Evolutionary conservation across 2,113 vertebrate species (phyloP), one percentile per base, ranked within the genome.

Genomic region (Microtus montanus): DNA sequence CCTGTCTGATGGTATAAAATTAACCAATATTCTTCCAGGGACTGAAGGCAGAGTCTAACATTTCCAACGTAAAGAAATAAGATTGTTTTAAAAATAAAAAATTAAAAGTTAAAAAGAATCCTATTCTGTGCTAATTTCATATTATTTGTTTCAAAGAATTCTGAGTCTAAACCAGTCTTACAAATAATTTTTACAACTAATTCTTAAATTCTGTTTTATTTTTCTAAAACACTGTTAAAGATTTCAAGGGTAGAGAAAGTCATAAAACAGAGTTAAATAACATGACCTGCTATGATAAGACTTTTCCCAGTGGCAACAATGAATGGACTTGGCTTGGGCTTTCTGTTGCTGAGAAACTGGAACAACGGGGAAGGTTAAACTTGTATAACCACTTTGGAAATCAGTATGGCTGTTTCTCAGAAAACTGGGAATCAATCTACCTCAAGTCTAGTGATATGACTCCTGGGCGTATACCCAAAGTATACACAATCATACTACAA

Each of bases 101-200:
- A 58, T 20, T 58, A 58, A 58, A 20, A 58, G 58, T 58, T 58
- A 58, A 58, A 83, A 91, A n/a, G 20, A 74, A 35, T 91, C 41
- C 92, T 89, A 44, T 68, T 89, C 49, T 90, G 44, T 70, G 73
- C 93, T 74, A 87, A 90, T 28, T 17, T 4, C 70, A 44, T 38
- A 5, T 64, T 89, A 20, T 92, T 93, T 87, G 20, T 74, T 91
- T 61, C 28, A 35, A 47, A 19, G 92, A 93, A 92, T 70, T 94
- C 84, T 87, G 26, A 71, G 5, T 33, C 47, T 82, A 66, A 68
- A 35, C 28, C 22, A 74, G 12, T 89, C 44, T 92, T 73, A 78
- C 44, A 93, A 61, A 71, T 26, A 90, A n/a, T 73, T 15, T 79
- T 96, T 93, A 44, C 1, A 35, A 47, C 38, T 93, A 44, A 79